phyloP scores from a whole-genome alignment of 2,113 vertebrate species.

The Melanerpes formicivorus region DNA sequence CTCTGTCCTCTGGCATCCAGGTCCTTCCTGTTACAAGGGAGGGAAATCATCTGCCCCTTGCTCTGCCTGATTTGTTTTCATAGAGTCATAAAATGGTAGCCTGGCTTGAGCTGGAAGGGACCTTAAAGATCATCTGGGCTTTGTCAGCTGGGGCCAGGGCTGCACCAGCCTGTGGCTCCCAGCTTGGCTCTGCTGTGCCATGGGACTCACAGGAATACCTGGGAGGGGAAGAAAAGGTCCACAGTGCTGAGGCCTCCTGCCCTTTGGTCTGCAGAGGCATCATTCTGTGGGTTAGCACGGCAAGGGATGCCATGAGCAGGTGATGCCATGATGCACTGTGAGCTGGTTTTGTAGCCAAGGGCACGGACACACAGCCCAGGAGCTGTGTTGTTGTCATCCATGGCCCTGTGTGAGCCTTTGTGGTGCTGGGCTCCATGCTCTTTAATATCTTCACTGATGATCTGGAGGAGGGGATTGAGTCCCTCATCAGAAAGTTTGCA shows the following conservation, averaged over 20 bases:
- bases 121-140: not conserved
- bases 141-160: not conserved
- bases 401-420: not conserved
- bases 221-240: not conserved
- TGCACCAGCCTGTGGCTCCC: not conserved
- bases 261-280: not conserved
- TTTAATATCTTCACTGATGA: too few relatives aligned
- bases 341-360: not conserved
- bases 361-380: not conserved
- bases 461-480: too few relatives aligned
- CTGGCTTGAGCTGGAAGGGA: too few relatives aligned
- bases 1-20: not conserved
- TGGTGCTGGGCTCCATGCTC: too few relatives aligned
- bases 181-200: not conserved
- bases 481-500: too few relatives aligned
- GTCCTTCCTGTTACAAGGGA: not conserved
- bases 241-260: not conserved
- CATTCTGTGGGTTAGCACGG: not conserved
- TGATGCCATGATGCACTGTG: not conserved
- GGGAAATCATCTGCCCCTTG: not conserved
- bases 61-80: rapidly evolving
- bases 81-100: too few relatives aligned
- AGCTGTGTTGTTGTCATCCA: not conserved
- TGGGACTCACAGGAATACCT: not conserved
- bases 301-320: not conserved